Evolutionary conservation across 53 echinoderm and acorn worm genomes (phyloP), one percentile per base, ranked within the genome.

Genomic region (Henricia sp.): DNA sequence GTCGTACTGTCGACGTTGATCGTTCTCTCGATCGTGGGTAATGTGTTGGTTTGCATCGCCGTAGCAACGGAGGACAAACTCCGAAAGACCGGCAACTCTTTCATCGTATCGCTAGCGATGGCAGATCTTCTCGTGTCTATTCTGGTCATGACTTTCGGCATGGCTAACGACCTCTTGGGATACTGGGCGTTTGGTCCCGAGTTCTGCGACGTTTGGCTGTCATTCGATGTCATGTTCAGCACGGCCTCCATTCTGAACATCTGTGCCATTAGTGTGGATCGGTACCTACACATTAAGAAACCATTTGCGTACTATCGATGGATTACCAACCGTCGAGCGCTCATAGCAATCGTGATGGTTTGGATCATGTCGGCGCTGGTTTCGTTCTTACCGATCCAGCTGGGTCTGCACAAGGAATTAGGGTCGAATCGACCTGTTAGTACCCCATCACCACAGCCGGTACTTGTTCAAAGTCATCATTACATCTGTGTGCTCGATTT

Each of bases 181-280:
- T 84, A 90, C 56, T 99, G 99, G 99, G 71, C 92, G 2, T 99
- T 99, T 65, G 92, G 86, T 30, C 82, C 68, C 17, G 84, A 88
- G 28, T 99, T 99, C 62, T 99, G 99, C 74, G 92, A 89, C 56
- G 90, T 99, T 0, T 99, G 99, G 99, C 88, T 99, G 3, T 94
- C 94, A 0, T 99, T 99, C 72, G 99, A 99, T 52, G 94, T 99
- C 21, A 93, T 99, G 93, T 99, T 99, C 71, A 95, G 94, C 65
- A 99, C 99, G n/a, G 99, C 99, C 4, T 99, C 99, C 39, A 99
- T 99, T 50, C 68, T 99, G 51, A 99, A 99, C 62, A 86, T 99
- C 5, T 99, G 99, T 52, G 92, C 95, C 1, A 99, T 99, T 26
- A 99, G 99, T 70, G 95, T 95, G 28, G 99, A 99, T 54, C 85